phyloP scores from a whole-genome alignment of 23 tunicate species.

The Aplidium turbinatum region DNA sequence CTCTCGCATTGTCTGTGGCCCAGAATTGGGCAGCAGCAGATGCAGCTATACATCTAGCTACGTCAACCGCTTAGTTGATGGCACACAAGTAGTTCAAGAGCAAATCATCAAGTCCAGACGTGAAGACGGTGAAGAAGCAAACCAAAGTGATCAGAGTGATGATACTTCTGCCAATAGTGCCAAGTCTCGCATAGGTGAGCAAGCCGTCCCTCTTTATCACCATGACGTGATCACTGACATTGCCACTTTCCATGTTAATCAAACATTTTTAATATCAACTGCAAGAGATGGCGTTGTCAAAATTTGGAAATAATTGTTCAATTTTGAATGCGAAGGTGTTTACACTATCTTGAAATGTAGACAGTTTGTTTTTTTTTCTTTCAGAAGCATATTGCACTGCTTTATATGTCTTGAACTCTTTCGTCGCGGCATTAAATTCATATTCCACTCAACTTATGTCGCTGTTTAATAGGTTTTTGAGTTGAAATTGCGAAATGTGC shows the following conservation, averaged over 20 bases:
- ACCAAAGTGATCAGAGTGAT: slow-evolving; percentile 16
- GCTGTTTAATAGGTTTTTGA: no score
- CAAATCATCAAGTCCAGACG: slow-evolving; percentile 42
- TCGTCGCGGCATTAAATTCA: no score
- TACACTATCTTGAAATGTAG: no score
- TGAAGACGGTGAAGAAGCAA: not conserved
- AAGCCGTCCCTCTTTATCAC: slow-evolving; percentile 58
- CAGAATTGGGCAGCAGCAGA: slow-evolving; percentile 47
- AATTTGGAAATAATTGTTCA: slow-evolving; percentile 82
- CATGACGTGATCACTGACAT: slow-evolving; percentile 82
- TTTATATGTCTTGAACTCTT: no score
- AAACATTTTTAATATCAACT: slow-evolving; percentile 62
- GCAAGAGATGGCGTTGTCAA: slow-evolving; percentile 85
- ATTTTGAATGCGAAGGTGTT: no score
- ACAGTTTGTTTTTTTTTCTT: no score
- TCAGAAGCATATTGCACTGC: no score
- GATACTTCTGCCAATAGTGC: slow-evolving; percentile 4
- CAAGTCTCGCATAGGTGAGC: slow-evolving; percentile 40
- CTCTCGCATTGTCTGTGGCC: slow-evolving; percentile 72
- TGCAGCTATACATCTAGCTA: slow-evolving; percentile 46
- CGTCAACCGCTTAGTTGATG: slow-evolving; percentile 70
- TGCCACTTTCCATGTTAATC: slow-evolving; percentile 61
- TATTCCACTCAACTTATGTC: no score
- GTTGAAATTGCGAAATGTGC: no score
- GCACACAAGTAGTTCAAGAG: slow-evolving; percentile 80